Percentiles rank a stretch among this genome's conserved stretches.
phyloP scores from a whole-genome alignment of 2,113 vertebrate species.

The Mustelus asterias region DNA sequence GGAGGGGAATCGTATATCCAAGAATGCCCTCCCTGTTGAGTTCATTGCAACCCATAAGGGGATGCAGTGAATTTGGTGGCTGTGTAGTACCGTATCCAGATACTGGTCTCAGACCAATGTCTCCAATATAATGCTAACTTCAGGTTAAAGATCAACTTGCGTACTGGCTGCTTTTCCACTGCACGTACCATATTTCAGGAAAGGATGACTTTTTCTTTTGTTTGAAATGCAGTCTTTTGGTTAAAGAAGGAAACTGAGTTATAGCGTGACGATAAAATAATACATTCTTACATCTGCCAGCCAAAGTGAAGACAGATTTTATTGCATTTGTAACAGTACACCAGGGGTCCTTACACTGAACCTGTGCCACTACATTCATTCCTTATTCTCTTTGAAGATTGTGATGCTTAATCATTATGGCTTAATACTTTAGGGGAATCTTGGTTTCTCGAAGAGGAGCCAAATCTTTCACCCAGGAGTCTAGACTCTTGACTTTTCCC shows the following conservation, averaged over 20 bases:
- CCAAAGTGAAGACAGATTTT: constrained; percentile 41
- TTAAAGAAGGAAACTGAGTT: constrained; percentile 39
- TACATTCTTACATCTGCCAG: constrained; percentile 39
- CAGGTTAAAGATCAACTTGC: not conserved
- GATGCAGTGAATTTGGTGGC: not conserved
- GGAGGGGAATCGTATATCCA: not conserved
- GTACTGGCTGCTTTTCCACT: not conserved
- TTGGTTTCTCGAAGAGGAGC: constrained; percentile 23
- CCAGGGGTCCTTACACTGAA: constrained; percentile 30
- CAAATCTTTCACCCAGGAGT: constrained; percentile 32
- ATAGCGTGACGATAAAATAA: constrained; percentile 38
- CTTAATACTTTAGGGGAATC: constrained; percentile 31
- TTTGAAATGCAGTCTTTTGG: constrained; percentile 27
- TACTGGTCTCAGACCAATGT: not conserved
- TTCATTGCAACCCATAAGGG: not conserved
- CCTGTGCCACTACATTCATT: constrained; percentile 39
- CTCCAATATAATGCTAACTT: not conserved
- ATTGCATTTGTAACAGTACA: constrained; percentile 40
- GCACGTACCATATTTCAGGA: constrained; percentile 7
- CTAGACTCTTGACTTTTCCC: constrained; percentile 38
- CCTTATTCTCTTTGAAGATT: constrained; percentile 38
- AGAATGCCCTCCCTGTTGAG: not conserved
- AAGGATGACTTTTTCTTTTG: constrained; percentile 37
- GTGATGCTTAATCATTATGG: constrained; percentile 39
- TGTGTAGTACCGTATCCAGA: not conserved